A percentile compares a stretch with the other conserved stretches of the same genome.
Evolutionary conservation across 2,797 vertebrate genomes (phyloP).

Genomic region (Pterois miles): DNA sequence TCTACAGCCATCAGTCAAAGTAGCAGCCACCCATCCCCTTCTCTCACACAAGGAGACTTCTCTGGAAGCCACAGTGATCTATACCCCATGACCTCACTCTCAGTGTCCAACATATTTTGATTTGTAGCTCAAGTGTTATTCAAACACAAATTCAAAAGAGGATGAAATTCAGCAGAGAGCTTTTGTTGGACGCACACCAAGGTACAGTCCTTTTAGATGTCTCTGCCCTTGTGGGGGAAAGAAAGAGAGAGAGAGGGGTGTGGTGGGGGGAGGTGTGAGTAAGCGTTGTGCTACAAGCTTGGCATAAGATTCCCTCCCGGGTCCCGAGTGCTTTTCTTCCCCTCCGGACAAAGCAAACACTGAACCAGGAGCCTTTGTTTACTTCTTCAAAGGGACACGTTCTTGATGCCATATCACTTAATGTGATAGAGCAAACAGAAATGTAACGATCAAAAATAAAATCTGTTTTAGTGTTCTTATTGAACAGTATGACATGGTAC

Average conservation of each 20-base stretch:
- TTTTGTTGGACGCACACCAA: constrained; percentile 82
- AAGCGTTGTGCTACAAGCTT: constrained; percentile 46
- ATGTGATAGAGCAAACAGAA: constrained; percentile 24
- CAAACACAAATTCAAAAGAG: constrained; percentile 79
- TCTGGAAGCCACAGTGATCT: constrained; percentile 73
- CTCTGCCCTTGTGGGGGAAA: constrained; percentile 74
- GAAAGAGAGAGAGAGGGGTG: constrained; percentile 14
- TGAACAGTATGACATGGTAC: constrained; percentile 1
- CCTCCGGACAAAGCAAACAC: constrained; percentile 59
- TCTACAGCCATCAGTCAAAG: constrained; percentile 75
- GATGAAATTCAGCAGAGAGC: constrained; percentile 80
- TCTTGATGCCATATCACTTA: constrained; percentile 46
- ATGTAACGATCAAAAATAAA: constrained; percentile 36
- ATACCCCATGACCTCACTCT: constrained; percentile 76
- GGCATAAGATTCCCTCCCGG: constrained; percentile 57
- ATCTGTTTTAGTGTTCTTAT: constrained; percentile 12
- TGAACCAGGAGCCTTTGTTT: constrained; percentile 52
- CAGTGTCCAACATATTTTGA: constrained; percentile 75
- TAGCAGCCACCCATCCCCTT: constrained; percentile 65
- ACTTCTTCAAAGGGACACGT: constrained; percentile 37
- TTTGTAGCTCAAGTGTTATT: constrained; percentile 80
- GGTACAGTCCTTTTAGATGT: constrained; percentile 76
- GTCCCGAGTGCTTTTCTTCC: constrained; percentile 54
- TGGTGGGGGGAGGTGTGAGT: not conserved
- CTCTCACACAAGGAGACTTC: constrained; percentile 77